Evolutionary conservation across 1,140 invertebrate species (phyloP), one percentile per base, ranked within the genome.

Genomic region (Drosophila varians): DNA sequence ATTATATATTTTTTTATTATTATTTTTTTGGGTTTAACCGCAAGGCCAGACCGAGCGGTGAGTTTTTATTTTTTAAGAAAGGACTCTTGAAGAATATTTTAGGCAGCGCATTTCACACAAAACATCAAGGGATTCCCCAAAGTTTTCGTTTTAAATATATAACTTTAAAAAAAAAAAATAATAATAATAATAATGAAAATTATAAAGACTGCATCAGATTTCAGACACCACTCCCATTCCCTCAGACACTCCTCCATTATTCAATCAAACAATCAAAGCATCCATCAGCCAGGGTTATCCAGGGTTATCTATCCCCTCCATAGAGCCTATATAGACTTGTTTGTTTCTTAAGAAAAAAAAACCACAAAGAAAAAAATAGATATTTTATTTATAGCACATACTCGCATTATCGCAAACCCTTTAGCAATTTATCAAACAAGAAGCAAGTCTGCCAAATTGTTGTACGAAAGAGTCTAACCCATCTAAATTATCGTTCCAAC

Each of bases 401-500:
- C 40, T 66, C 26, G 47, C 42, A 56, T 74, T 74, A 56, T 74
- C 61, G 64, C 73, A 62, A 62, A 48, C 34, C 53, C 48, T 36
- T 40, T 68, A 66, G 64, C 61, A 58, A 58, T 40, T 42, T 42
- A 42, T 49, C 45, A 36, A 75, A 73, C 54, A 57, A 62, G 53
- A 88, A 34, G 61, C 66, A 84, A 87, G 52, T 78, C 72, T 86
- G 82, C 68, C 90, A 90, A 74, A 87, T 89, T 78, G 77, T 86
- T 84, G 75, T 90, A 86, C 71, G 77, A 53, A 91, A 90, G 69
- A 80, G 74, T 80, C 74, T 90, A 89, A 87, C 78, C 74, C 77
- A 80, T 90, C 80, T 91, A 75, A 89, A 89, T 90, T 91, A 70
- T 86, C 89, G 77, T 82, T 87, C 87, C 77, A 75, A 89, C 92